Conservation (phyloP, 1,140 invertebrate species). For the Drosophila burlai region DNA sequence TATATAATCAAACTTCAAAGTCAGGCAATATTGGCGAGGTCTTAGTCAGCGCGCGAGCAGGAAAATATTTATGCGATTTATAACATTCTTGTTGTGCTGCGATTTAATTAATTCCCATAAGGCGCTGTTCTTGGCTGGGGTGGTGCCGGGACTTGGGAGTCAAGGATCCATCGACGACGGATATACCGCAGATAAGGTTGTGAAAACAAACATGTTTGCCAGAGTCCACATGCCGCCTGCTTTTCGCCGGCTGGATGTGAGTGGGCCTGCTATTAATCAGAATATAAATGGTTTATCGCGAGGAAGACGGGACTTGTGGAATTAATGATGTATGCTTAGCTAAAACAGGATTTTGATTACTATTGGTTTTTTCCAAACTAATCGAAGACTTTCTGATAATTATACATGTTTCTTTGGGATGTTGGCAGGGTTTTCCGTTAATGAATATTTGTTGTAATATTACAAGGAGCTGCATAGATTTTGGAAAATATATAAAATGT, state of each 20-base stretch:
- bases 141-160: constrained; percentile 2
- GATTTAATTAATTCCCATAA: constrained; percentile 57
- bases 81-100: constrained; percentile 32
- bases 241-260: constrained; percentile 3
- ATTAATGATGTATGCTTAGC: constrained; percentile 36
- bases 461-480: not conserved
- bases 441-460: not conserved
- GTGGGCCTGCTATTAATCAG: constrained; percentile 36
- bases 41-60: constrained; percentile 14
- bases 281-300: constrained; percentile 38
- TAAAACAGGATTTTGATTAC: constrained; percentile 6
- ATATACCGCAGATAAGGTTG: constrained; percentile 53
- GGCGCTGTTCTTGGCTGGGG: constrained; percentile 6
- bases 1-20: constrained; percentile 79
- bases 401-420: not conserved
- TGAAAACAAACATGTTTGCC: constrained; percentile 40
- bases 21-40: constrained; percentile 73
- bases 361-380: not conserved
- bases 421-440: not conserved
- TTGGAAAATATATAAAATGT: not conserved
- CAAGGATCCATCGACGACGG: constrained; percentile 18
- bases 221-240: constrained; percentile 12
- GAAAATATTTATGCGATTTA: constrained; percentile 64
- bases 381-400: not conserved
- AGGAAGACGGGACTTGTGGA: constrained; percentile 14